A percentile compares a stretch with the other conserved stretches of the same genome.
phyloP scores from a whole-genome alignment of 2,888 invertebrate genomes.

The Antitype chi region DNA sequence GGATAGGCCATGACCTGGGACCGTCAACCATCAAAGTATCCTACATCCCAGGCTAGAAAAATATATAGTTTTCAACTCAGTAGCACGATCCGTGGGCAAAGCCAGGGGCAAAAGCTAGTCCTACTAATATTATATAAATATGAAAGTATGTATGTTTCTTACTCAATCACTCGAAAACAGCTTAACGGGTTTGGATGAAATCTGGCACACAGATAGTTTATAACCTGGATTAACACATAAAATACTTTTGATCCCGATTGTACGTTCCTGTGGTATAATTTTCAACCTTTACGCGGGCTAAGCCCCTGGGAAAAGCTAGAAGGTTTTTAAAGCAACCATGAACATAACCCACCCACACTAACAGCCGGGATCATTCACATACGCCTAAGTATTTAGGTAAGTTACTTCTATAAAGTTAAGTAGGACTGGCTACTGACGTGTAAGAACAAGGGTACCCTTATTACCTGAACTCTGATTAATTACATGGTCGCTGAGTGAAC shows the following conservation, averaged over 20 bases:
- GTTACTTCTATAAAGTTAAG: not conserved
- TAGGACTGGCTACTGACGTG: not conserved
- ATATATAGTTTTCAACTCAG: not conserved
- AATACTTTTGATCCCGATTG: no score
- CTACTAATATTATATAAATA: no score
- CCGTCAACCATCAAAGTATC: not conserved
- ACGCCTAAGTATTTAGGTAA: no score
- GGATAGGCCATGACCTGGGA: not conserved
- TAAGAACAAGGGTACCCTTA: not conserved
- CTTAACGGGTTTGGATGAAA: no score
- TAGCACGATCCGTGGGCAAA: not conserved
- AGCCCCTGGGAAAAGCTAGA: not conserved
- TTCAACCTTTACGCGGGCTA: not conserved
- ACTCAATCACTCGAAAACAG: no score
- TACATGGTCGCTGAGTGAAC: slow-evolving; percentile 1
- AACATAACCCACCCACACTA: not conserved
- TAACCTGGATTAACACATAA: no score
- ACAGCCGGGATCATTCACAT: not conserved
- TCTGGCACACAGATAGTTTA: no score
- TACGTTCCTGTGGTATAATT: no score
- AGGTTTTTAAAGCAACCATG: not conserved
- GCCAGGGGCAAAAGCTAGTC: no score
- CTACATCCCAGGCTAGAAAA: not conserved
- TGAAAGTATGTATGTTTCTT: no score
- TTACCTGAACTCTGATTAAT: not conserved